Conservation (phyloP, 2,113 vertebrate genomes). For the Gracilinanus agilis region DNA sequence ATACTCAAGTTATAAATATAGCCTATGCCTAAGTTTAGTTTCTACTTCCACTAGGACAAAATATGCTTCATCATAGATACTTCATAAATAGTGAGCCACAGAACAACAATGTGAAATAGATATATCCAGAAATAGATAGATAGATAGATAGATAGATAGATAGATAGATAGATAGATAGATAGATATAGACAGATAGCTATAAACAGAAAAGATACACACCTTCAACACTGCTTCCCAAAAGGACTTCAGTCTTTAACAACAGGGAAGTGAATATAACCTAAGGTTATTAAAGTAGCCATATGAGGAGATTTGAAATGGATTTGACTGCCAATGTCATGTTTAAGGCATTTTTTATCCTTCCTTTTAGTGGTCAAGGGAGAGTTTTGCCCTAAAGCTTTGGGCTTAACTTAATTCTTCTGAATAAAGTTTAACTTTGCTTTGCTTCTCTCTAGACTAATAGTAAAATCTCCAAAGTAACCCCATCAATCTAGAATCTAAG, state of each 20-base stretch:
- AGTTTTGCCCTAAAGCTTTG: not conserved
- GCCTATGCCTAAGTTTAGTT: not conserved
- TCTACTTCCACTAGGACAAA: not conserved
- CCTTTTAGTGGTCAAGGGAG: not conserved
- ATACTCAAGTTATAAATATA: not conserved
- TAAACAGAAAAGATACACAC: no score
- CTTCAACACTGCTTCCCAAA: not conserved
- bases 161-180: no score
- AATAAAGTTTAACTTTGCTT: slow-evolving; percentile 52
- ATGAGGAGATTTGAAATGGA: slow-evolving; percentile 9
- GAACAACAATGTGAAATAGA: not conserved
- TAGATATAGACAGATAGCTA: no score
- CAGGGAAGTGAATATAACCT: not conserved
- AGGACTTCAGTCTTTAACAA: not conserved
- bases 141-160: no score
- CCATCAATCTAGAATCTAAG: slow-evolving; percentile 16
- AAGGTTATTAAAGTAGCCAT: not conserved
- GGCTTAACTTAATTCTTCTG: not conserved
- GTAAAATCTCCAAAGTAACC: not conserved
- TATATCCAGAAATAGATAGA: not conserved
- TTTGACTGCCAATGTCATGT: not conserved
- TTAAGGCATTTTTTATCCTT: slow-evolving; percentile 8
- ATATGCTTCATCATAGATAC: not conserved
- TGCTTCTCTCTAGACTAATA: slow-evolving; percentile 20
- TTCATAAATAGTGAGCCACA: not conserved